phyloP scores from a whole-genome alignment of 2,888 invertebrate species.

The Drosophila eohydei region DNA sequence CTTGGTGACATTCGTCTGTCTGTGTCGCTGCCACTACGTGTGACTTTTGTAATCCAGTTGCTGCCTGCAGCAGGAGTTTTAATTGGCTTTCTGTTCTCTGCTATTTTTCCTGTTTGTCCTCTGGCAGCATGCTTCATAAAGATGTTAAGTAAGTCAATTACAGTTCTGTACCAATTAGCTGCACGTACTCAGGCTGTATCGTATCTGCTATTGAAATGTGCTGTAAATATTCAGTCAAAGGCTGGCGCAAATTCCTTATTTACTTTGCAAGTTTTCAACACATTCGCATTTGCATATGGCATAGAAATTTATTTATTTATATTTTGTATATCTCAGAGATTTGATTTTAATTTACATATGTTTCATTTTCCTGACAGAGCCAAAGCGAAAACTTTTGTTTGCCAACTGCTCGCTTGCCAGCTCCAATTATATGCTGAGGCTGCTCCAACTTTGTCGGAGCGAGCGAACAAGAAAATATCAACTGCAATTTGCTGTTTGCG shows the following conservation, averaged over 20 bases:
- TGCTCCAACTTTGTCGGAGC: conserved; percentile 32
- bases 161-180: conserved; percentile 45
- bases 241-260: conserved; percentile 9
- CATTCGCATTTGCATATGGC: conserved; percentile 32
- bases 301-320: conserved; percentile 8
- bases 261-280: conserved; percentile 11
- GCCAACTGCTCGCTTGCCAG: conserved; percentile 34
- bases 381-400: conserved; percentile 41
- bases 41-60: conserved; percentile 47
- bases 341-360: conserved; percentile 28
- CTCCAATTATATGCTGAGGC: conserved; percentile 41
- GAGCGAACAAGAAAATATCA: conserved; percentile 34
- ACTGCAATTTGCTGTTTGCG: conserved; percentile 49
- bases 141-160: conserved; percentile 51
- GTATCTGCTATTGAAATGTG: neutral
- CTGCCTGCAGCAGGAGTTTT: conserved; percentile 33
- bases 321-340: neutral
- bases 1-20: conserved; percentile 54
- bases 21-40: conserved; percentile 50
- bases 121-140: conserved; percentile 15
- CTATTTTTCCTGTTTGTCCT: conserved; percentile 10
- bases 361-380: conserved; percentile 33
- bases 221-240: neutral
- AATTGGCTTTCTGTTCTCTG: conserved; percentile 24
- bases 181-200: neutral